Conservation (phyloP, 2,888 invertebrate genomes). For the Erpobdella octoculata region DNA sequence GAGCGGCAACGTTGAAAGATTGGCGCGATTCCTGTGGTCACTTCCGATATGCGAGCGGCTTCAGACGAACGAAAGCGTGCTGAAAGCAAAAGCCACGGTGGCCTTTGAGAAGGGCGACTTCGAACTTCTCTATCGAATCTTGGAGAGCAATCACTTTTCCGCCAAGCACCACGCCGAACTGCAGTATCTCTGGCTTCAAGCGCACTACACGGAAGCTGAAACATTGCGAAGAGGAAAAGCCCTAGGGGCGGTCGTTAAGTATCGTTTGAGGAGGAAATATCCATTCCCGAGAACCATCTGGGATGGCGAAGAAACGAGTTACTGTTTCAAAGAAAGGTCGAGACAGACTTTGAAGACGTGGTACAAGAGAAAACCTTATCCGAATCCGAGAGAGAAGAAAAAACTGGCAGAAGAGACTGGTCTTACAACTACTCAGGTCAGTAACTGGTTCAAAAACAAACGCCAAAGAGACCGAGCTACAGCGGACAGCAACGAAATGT, state of each 20-base stretch:
- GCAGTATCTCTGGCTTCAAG: slow-evolving; percentile 89
- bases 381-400: slow-evolving; percentile 84
- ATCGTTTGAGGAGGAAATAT: slow-evolving; percentile 86
- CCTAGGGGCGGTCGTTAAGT: slow-evolving; percentile 74
- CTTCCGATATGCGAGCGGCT: slow-evolving; percentile 90
- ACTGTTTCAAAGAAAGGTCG: slow-evolving; percentile 81
- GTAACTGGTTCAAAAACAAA: slow-evolving; percentile 86
- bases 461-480: slow-evolving; percentile 79
- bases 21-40: slow-evolving; percentile 91
- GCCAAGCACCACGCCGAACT: slow-evolving; percentile 71
- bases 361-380: slow-evolving; percentile 80
- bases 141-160: slow-evolving; percentile 89
- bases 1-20: slow-evolving; percentile 86
- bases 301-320: slow-evolving; percentile 98
- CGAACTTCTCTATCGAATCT: slow-evolving; percentile 87
- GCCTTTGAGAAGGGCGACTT: slow-evolving; percentile 76
- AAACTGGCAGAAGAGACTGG: slow-evolving; percentile 83
- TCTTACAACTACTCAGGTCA: slow-evolving; percentile 82
- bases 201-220: slow-evolving; percentile 97
- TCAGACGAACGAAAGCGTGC: slow-evolving; percentile 90
- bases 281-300: slow-evolving; percentile 94
- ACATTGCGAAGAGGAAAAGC: slow-evolving; percentile 82
- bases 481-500: slow-evolving; percentile 74
- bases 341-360: slow-evolving; percentile 79
- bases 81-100: slow-evolving; percentile 94